Percentiles rank a stretch among this genome's conserved stretches.
phyloP scores from a whole-genome alignment of 2,797 vertebrate genomes.

The Hoplostethus atlanticus region DNA sequence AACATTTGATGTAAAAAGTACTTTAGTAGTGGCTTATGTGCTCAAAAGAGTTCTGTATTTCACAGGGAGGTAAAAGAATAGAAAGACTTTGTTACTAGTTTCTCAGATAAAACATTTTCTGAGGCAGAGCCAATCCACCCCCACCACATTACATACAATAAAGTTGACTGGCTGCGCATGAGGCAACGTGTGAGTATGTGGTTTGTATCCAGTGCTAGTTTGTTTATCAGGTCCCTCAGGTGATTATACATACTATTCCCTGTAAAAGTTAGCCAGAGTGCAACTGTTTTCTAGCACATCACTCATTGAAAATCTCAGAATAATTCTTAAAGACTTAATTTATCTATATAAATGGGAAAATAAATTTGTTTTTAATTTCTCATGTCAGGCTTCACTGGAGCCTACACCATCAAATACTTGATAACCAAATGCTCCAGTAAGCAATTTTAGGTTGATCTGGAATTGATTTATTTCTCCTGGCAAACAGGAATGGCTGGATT shows the following conservation, averaged over 20 bases:
- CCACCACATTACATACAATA: slow-evolving; percentile 87
- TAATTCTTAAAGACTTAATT: slow-evolving; percentile 28
- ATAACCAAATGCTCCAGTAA: slow-evolving; percentile 24
- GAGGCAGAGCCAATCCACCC: slow-evolving; percentile 81
- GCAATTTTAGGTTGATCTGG: slow-evolving; percentile 12
- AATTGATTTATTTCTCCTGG: slow-evolving; percentile 28
- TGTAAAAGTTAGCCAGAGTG: slow-evolving; percentile 32
- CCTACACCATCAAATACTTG: slow-evolving; percentile 12
- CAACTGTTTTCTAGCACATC: slow-evolving; percentile 9
- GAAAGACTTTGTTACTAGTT: slow-evolving; percentile 69
- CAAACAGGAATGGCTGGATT: slow-evolving; percentile 8
- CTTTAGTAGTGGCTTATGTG: slow-evolving; percentile 20
- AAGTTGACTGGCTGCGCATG: slow-evolving; percentile 79
- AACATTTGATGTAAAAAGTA: slow-evolving; percentile 1
- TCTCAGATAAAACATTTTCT: slow-evolving; percentile 64
- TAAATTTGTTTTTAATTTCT: slow-evolving; percentile 22
- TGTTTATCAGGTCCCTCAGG: slow-evolving; percentile 64
- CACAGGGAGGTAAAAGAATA: slow-evolving; percentile 13
- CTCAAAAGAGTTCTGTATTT: slow-evolving; percentile 4
- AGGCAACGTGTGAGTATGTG: slow-evolving; percentile 70
- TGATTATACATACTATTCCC: slow-evolving; percentile 57
- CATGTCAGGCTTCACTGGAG: slow-evolving; percentile 27
- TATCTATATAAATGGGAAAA: slow-evolving; percentile 23
- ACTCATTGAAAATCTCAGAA: slow-evolving; percentile 21
- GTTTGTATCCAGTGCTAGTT: slow-evolving; percentile 63